These are phyloP conservation scores for Anableps anableps DNA, from an alignment of 2,797 vertebrate genomes.

Conservation along the genomic window DNA sequence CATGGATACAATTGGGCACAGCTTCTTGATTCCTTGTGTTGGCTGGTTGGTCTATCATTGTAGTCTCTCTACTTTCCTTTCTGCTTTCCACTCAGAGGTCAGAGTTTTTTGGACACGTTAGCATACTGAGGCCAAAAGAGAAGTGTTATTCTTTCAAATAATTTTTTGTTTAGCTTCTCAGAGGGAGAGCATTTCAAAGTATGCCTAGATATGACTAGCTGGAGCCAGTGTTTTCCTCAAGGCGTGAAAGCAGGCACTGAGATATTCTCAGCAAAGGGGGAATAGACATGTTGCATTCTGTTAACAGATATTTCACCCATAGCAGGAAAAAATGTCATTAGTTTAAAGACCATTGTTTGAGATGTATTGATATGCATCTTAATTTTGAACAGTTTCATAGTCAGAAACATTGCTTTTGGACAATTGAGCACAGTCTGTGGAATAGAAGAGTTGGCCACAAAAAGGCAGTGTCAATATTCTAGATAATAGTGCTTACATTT, in stretches of 20 bases:
- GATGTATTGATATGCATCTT: too few relatives aligned
- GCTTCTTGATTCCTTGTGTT: neutral
- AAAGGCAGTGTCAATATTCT: too few relatives aligned
- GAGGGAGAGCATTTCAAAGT: neutral
- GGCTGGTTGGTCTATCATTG: neutral
- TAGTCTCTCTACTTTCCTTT: neutral
- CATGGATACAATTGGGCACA: accelerated
- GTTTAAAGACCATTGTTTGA: too few relatives aligned
- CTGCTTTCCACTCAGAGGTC: neutral
- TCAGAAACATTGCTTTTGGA: neutral
- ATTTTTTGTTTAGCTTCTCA: neutral
- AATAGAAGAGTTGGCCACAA: too few relatives aligned
- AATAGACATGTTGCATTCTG: neutral
- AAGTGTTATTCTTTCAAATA: neutral
- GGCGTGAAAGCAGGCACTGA: neutral
- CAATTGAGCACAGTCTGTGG: too few relatives aligned
- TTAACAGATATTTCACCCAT: too few relatives aligned
- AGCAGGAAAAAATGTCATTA: too few relatives aligned
- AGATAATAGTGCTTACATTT: too few relatives aligned
- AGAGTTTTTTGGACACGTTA: neutral
- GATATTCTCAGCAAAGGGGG: neutral
- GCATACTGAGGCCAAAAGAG: neutral
- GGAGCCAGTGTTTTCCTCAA: neutral
- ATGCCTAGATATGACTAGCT: neutral
- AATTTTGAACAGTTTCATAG: neutral